Evolutionary conservation across 1,140 invertebrate genomes (phyloP), one percentile per base, ranked within the genome.

Genomic region (Philopotamus ludificatus): DNA sequence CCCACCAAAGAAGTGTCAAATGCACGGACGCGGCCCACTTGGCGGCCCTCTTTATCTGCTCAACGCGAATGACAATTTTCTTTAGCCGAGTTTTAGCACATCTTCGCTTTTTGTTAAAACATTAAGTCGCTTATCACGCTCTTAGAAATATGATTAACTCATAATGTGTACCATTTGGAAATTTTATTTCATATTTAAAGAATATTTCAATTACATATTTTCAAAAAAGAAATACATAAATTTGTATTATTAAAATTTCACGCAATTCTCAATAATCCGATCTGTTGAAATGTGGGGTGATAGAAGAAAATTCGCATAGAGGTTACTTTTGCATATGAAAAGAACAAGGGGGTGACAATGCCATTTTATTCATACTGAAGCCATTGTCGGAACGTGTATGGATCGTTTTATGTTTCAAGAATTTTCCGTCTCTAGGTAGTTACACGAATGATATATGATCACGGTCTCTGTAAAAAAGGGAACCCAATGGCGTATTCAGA

Each of bases 341-440:
- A 47, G 44, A 20, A 47, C 18, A 8, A 8, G 44, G 3, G 44
- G 44, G 18, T 47, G 18, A 47, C 44, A 47, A 47, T 47, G 18
- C 44, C 44, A 47, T 20, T 47, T 47, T 47, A 47, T 47, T 47
- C 18, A 47, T 16, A 47, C 44, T 47, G 44, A 47, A 8, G 18
- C 44, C 44, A 47, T 47, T 47, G 44, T 47, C 7, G 44, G 44
- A 47, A 9, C 44, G 44, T 9, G 18, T 47, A 47, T 47, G 44
- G 44, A 16, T 16, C 15, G 4, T 20, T 47, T 47, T 47, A 47
- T 47, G 44, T 47, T 47, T 47, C 4, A 16, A 47, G 18, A 8
- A 20, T 47, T 20, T 12, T 20, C 10, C 4, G 7, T 7, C 4
- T 47, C 8, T 4, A 8, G 44, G 4, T 16, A 34, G 4, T 4